Evolutionary conservation across 2,113 vertebrate genomes (phyloP), one percentile per base, ranked within the genome.

Genomic region (Gambusia affinis): DNA sequence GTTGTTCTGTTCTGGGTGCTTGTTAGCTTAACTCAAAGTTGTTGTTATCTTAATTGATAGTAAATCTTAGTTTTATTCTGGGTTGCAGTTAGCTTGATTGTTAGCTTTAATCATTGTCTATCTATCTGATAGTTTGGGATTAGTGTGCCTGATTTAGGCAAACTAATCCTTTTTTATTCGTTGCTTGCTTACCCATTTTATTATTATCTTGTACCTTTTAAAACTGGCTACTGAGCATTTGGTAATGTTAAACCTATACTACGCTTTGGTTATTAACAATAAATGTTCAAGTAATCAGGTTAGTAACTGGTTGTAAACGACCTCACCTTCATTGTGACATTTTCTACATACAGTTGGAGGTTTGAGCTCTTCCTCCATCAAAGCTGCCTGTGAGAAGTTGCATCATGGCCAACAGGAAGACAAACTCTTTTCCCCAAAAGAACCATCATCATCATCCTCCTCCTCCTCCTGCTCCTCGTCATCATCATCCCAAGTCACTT

Each of bases 301-400:
- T 3, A 57, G 51, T 2, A 57, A 57, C 8, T 57, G 8, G 17
- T 10, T 57, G 24, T n/a, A 57, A 7, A 8, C 51, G n/a, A 57
- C 24, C 24, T 24, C 2, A n/a, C n/a, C 44, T 57, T 64, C 8
- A 35, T 35, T 19, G 17, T 61, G 0, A 60, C 1, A 4, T 77
- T 73, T 77, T 12, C 29, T 82, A 64, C 71, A 37, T 37, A 42
- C 88, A 93, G 92, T 91, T 19, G 92, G 92, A n/a, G 90, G 91
- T 70, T 62, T 92, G 57, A 87, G 81, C 63, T 67, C 39, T n/a
- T 51, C 70, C 3, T 91, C 90, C 4, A 0, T 89, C 27, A 30
- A 71, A 67, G 64, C 29, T 0, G 87, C 86, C 83, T 73, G 83
- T 39, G 80, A 92, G 24, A 86, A 73, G 62, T 70, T 84, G 22